A percentile compares a stretch with the other conserved stretches of the same genome.
phyloP scores from a whole-genome alignment of 1,140 invertebrate genomes.

The Drosophila aff. region DNA sequence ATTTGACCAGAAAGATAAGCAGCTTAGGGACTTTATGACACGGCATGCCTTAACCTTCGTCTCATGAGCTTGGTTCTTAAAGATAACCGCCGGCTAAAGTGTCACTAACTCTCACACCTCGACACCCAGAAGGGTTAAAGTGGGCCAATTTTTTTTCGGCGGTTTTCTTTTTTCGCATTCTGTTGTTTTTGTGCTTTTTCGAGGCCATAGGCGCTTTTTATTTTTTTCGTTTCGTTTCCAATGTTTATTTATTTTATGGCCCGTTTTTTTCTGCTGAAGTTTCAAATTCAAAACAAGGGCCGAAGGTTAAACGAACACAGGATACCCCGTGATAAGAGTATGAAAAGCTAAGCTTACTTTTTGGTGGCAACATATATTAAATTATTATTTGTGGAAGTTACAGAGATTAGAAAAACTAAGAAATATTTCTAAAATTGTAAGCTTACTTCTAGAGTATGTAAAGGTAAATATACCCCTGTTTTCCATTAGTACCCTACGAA shows the following conservation, averaged over 20 bases:
- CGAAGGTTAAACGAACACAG: neutral
- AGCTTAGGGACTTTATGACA: neutral
- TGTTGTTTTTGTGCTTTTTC: constrained; percentile 11
- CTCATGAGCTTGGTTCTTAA: neutral
- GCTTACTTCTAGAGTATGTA: neutral
- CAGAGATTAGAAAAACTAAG: no score
- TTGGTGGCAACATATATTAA: no score
- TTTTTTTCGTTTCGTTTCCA: constrained; percentile 56
- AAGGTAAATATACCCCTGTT: neutral
- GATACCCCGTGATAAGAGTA: neutral
- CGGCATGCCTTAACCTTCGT: neutral
- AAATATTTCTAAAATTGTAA: no score
- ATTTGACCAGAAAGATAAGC: neutral
- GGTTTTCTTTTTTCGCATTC: neutral
- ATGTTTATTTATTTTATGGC: constrained; percentile 69
- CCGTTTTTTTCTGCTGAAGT: constrained; percentile 51
- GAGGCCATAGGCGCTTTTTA: constrained; percentile 35
- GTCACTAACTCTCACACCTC: constrained; percentile 47
- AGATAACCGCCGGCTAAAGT: constrained; percentile 26
- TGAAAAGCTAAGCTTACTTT: neutral
- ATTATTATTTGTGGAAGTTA: neutral
- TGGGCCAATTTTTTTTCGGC: constrained; percentile 16
- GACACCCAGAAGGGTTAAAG: constrained; percentile 45
- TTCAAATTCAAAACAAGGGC: constrained; percentile 17
- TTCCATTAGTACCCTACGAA: neutral